Evolutionary conservation across 2,113 vertebrate species (phyloP), one percentile per base, ranked within the genome.

Genomic region (Pituophis catenifer): DNA sequence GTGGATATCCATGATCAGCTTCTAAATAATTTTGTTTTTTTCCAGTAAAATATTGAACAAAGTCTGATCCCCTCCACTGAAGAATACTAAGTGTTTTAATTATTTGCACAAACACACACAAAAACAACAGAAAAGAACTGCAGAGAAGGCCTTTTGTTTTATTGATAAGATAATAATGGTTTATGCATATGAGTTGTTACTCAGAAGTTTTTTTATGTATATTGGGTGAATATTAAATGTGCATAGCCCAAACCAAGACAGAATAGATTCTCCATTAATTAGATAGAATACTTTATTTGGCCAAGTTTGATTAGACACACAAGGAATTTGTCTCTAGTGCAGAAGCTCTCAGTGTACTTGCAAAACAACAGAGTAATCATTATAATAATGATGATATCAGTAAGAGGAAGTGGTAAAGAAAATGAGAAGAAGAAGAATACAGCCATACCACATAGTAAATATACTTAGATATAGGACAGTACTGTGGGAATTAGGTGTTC

Each of bases 1-100:
- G 93, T 95, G 96, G 94, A 86, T 96, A 94, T 94, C 96, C 0
- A 0, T 93, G 91, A 92, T 96, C 93, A 94, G 92, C 85, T 75
- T 93, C 65, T 81, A 54, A 23, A 1, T 92, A 88, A 65, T 7
- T 95, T 38, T 93, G n/a, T 91, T 89, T 90, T 89, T 89, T 96
- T 96, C 90, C 93, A 0, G 52, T 12, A 85, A 93, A 91, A 91
- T 29, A 9, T 55, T 62, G 50, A 93, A 23, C 53, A 19, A 17
- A 0, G 55, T 88, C 58, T 23, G 52, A 92, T 91, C 59, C 89
- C n/a, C 7, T 94, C 90, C 89, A 62, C 44, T 94, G 92, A 85
- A 70, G 91, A 81, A 94, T 57, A 12, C 10, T 58, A 58, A 93
- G 19, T 95, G 86, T 88, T 48, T 21, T 12, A 3, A 70, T 88